Base-by-base conservation (phyloP, 1,140 invertebrate species). In the Apis florea region DNA sequence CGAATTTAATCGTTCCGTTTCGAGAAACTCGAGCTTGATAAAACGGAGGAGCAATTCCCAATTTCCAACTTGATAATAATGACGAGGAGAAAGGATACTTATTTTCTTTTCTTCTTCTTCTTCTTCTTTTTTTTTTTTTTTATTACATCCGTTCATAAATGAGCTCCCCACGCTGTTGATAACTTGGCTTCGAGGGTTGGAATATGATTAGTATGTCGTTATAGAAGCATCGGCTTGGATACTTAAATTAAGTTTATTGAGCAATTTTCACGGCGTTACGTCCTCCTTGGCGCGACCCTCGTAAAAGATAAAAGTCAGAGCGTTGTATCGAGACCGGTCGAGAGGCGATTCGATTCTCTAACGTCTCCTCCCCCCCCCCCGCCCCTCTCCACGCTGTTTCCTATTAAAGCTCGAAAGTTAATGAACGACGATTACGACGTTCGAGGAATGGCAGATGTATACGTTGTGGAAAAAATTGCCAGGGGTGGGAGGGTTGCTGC, bases 201-300 rank as follows among this genome's bases (percentile, higher is more conserved):
- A 90, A 89, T 90, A 89, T 87, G 88, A 90, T 90, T 90, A 90
- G 89, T 90, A 88, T 89, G 84, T 88, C 85, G 81, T 90, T 88
- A 76, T 76, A 84, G 73, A 88, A 80, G 81, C 76, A 83, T 89
- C 84, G 80, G 79, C 68, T 84, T 53, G 83, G 86, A 86, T 83
- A 84, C 78, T 89, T 87, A 89, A 90, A 90, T 90, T 90, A 88
- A 90, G 88, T 90, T 90, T 90, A 90, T 90, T 86, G 88, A 77
- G 87, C 89, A 90, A 89, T 90, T 90, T 88, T 90, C 88, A 85
- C 83, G 80, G 86, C 85, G 82, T 89, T 88, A 86, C 82, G 84
- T 87, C 68, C 79, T 83, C 68, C 66, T 81, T 80, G 71, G 74
- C 66, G 66, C 82, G 73, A 89, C 82, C 85, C 85, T 84, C 85